Percentiles rank a stretch among this genome's conserved stretches.
Conservation (phyloP, 2,113 vertebrate genomes). For the Pedionomus torquatus region DNA sequence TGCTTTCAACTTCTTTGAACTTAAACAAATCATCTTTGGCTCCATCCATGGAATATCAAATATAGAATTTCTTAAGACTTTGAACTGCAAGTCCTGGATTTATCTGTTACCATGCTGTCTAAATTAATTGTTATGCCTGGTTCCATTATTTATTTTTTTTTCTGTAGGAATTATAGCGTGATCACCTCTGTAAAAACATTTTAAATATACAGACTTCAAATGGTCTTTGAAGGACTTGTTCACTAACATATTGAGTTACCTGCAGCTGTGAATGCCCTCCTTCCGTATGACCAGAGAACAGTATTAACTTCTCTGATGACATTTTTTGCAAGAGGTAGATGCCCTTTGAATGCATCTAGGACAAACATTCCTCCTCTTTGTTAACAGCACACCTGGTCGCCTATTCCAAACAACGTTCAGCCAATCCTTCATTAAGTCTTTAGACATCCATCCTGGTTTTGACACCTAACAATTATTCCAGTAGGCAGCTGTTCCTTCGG, state of each 20-base stretch:
- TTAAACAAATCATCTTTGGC: neutral
- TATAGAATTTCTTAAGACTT: neutral
- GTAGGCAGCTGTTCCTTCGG: conserved; percentile 52
- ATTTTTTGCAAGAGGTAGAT: neutral
- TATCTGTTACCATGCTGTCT: neutral
- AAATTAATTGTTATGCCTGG: neutral
- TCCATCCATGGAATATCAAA: neutral
- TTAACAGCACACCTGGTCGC: conserved; percentile 5
- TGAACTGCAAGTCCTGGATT: neutral
- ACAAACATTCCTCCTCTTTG: neutral
- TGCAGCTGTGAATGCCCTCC: neutral
- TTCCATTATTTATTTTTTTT: neutral
- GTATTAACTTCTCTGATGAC: neutral
- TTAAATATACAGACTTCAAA: neutral
- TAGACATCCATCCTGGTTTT: conserved; percentile 45
- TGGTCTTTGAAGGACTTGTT: neutral
- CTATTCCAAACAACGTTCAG: neutral
- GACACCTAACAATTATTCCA: conserved; percentile 58
- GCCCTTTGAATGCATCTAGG: neutral
- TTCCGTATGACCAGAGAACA: neutral
- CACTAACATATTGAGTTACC: neutral
- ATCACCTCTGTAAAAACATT: neutral
- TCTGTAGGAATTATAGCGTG: neutral
- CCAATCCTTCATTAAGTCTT: conserved; percentile 48
- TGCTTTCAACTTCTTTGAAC: neutral